A percentile compares a stretch with the other conserved stretches of the same genome.
phyloP scores from a whole-genome alignment of 2,113 vertebrate species.

The Oophaga pumilio region DNA sequence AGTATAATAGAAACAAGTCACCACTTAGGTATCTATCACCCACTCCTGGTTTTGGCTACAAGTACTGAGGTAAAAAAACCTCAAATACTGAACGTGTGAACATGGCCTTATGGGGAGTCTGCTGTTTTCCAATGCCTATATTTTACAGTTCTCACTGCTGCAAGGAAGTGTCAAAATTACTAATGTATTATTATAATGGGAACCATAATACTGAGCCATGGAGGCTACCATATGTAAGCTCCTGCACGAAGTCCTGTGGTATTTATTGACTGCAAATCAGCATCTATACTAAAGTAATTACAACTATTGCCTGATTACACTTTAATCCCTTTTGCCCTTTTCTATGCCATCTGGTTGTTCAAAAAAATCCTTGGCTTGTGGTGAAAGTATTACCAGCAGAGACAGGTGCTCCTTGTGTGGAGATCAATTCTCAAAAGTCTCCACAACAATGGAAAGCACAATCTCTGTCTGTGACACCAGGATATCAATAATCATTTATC shows the following conservation, averaged over 20 bases:
- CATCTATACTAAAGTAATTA: conserved; percentile 22
- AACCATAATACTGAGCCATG: too few species aligned
- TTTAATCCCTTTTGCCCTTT: conserved; percentile 39
- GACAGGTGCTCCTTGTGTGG: conserved; percentile 35
- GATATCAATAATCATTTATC: conserved; percentile 52
- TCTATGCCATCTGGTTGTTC: conserved; percentile 9
- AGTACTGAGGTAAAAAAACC: too few species aligned
- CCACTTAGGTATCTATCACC: too few species aligned
- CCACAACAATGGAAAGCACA: conserved; percentile 39
- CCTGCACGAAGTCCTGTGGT: background rate
- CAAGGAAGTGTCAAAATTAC: too few species aligned
- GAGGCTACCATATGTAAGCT: background rate
- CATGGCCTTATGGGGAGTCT: too few species aligned
- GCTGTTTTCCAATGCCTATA: too few species aligned
- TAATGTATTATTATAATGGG: too few species aligned
- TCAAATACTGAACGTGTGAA: too few species aligned
- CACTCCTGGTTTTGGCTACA: too few species aligned
- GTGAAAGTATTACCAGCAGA: conserved; percentile 30
- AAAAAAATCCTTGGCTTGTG: conserved; percentile 23
- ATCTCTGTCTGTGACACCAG: conserved; percentile 39
- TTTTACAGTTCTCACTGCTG: too few species aligned
- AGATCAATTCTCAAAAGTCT: conserved; percentile 40
- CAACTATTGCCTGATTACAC: background rate
- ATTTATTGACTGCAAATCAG: conserved; percentile 12
- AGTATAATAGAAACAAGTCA: too few species aligned